A percentile compares a stretch with the other conserved stretches of the same genome.
These are phyloP conservation scores for Xestia xanthographa DNA, from an alignment of 2,888 invertebrate species.

Conservation along the genomic window DNA sequence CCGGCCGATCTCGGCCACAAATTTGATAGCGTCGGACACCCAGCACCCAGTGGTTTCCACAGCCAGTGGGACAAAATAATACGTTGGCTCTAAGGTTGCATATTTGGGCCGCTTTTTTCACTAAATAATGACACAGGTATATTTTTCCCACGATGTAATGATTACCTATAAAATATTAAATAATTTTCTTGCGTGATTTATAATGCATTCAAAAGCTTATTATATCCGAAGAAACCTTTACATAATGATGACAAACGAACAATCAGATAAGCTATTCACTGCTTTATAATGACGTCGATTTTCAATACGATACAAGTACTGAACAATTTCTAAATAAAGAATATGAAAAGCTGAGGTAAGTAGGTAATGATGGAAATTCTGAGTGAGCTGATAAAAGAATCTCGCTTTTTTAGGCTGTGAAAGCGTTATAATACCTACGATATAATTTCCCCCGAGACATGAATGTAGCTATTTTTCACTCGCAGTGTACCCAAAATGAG, in stretches of 20 bases:
- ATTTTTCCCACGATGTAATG: background rate
- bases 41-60: too few species aligned
- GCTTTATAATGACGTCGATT: slow-evolving; percentile 23
- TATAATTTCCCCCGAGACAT: slow-evolving; percentile 76
- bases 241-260: slow-evolving; percentile 30
- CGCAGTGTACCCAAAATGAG: slow-evolving; percentile 34
- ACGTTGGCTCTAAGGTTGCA: too few species aligned
- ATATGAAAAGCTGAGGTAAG: slow-evolving; percentile 27
- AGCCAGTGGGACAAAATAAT: too few species aligned
- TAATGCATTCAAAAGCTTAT: slow-evolving; percentile 1
- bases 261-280: slow-evolving; percentile 38
- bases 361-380: slow-evolving; percentile 60
- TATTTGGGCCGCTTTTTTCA: too few species aligned
- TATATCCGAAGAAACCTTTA: background rate
- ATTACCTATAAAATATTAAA: background rate
- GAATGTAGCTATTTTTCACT: slow-evolving; percentile 64
- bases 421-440: slow-evolving; percentile 73
- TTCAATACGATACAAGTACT: slow-evolving; percentile 20
- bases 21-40: too few species aligned
- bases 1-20: too few species aligned
- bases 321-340: slow-evolving; percentile 2
- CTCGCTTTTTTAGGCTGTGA: slow-evolving; percentile 48
- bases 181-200: too few species aligned
- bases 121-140: background rate
- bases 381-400: slow-evolving; percentile 69